phyloP scores from a whole-genome alignment of 53 echinoderm and acorn worm genomes.

The Holothuria scabra region DNA sequence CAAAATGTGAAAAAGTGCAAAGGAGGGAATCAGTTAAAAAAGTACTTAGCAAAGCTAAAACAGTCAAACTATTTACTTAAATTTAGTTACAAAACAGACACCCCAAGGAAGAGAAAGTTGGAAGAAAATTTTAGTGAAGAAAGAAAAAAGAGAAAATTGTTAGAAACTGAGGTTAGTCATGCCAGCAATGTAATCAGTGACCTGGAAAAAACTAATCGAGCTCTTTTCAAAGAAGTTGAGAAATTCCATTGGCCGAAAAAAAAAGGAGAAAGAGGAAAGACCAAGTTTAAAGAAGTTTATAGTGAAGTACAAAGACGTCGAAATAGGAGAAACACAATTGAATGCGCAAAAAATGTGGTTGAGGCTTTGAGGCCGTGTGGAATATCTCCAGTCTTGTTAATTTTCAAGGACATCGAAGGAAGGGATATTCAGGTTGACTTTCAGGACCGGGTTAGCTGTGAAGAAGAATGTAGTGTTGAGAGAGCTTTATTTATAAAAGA shows the following conservation, averaged over 20 bases:
- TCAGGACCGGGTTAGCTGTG: neutral
- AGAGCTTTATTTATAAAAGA: slow-evolving; percentile 1
- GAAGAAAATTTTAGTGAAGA: neutral
- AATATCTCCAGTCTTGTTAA: slow-evolving; percentile 5
- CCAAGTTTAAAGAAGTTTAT: neutral
- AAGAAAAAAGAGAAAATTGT: neutral
- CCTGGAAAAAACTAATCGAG: neutral
- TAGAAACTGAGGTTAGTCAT: neutral
- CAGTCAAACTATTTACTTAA: neutral
- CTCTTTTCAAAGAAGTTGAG: neutral
- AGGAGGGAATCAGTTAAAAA: neutral
- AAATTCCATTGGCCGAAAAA: neutral
- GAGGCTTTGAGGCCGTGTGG: slow-evolving; percentile 2
- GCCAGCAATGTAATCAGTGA: neutral
- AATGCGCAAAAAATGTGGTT: slow-evolving; percentile 1
- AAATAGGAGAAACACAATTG: neutral
- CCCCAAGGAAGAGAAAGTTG: neutral
- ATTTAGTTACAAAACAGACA: slow-evolving; percentile 3
- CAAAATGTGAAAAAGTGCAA: neutral
- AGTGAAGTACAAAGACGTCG: slow-evolving; percentile 4
- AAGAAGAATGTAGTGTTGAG: neutral
- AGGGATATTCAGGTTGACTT: neutral
- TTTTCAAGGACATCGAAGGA: neutral
- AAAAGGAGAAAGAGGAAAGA: neutral
- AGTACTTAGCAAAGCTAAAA: neutral